Evolutionary conservation across 1,140 invertebrate genomes (phyloP).

Genomic region (Cherax destructor): DNA sequence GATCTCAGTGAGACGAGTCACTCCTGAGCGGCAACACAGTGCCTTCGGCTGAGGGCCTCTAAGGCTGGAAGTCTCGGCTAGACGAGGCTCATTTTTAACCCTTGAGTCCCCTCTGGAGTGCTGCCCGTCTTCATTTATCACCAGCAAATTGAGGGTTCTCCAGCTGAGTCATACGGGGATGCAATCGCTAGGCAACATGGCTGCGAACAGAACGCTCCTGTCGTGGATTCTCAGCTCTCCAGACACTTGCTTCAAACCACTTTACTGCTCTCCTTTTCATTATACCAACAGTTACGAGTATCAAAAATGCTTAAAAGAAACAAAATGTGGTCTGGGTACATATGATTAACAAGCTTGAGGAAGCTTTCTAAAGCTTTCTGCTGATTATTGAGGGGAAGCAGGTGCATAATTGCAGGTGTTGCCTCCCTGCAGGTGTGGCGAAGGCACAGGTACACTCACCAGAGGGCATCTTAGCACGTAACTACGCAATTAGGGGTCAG

Average conservation of each 20-base stretch:
- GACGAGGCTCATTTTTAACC: no score
- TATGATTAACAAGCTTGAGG: no score
- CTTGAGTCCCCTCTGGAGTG: no score
- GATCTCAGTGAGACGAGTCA: neutral
- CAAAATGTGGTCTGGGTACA: no score
- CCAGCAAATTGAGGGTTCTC: neutral
- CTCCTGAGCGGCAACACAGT: neutral
- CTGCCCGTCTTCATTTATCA: no score
- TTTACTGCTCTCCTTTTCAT: neutral
- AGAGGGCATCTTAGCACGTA: neutral
- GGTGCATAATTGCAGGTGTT: no score
- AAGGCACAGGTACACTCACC: no score
- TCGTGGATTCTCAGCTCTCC: no score
- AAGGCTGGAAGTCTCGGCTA: neutral
- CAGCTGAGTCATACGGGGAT: neutral
- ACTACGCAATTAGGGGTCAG: neutral
- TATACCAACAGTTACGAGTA: neutral
- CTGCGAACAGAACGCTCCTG: neutral
- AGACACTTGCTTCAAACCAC: neutral
- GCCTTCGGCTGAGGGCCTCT: neutral
- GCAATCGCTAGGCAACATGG: neutral
- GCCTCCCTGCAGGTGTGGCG: no score
- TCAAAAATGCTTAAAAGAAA: neutral
- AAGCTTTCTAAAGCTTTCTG: no score
- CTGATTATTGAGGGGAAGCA: no score